Evolutionary conservation across 2,113 vertebrate species (phyloP).

Genomic region (Heterochromis multidens): DNA sequence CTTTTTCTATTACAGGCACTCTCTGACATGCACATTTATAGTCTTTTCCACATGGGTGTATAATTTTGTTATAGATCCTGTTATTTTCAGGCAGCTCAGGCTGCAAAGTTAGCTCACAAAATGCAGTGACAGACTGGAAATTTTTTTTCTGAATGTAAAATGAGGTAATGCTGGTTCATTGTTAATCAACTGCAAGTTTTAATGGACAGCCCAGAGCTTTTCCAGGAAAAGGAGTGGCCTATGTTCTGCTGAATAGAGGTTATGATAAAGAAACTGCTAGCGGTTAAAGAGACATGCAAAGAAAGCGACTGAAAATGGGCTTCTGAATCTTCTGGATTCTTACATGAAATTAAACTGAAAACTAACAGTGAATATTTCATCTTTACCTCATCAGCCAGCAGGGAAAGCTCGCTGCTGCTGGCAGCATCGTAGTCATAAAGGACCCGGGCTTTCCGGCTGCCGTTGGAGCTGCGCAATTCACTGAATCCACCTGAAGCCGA

Average conservation of each 20-base stretch:
- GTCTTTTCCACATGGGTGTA: background rate
- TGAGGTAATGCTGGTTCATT: slow-evolving; percentile 16
- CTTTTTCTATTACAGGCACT: background rate
- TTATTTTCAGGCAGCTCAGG: background rate
- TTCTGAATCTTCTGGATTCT: background rate
- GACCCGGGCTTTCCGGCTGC: slow-evolving; percentile 90
- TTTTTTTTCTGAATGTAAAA: background rate
- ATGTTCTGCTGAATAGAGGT: background rate
- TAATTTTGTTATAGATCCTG: background rate
- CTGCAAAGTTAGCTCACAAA: background rate
- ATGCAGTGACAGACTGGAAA: background rate
- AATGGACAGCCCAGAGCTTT: background rate
- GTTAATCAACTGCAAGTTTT: slow-evolving; percentile 1
- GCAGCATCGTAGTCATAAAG: slow-evolving; percentile 98
- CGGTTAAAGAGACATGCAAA: background rate
- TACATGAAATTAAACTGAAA: background rate
- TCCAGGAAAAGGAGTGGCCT: slow-evolving; percentile 10
- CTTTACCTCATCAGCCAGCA: slow-evolving; percentile 95
- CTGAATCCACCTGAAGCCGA: slow-evolving; percentile 78
- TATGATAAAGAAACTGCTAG: background rate
- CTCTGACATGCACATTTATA: background rate
- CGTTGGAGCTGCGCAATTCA: slow-evolving; percentile 84
- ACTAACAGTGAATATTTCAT: background rate
- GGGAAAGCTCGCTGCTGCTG: slow-evolving; percentile 93
- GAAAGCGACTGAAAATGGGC: background rate